Base-by-base conservation (phyloP, 30 jellyfish, hydroid and myxozoan species). In the Aurelia sp. region DNA sequence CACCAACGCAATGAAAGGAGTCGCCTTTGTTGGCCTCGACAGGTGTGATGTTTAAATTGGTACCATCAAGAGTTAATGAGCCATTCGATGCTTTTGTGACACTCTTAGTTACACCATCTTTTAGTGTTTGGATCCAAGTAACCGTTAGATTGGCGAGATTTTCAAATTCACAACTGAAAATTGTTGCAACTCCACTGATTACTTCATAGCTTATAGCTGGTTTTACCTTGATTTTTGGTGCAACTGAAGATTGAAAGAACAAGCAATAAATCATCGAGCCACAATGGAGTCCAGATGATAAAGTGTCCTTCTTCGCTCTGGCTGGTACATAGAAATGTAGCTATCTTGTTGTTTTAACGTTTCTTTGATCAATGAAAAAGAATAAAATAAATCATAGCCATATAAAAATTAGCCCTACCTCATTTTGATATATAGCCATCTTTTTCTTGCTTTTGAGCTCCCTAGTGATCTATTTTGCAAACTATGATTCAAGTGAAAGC, bases 151-250 rank as follows among this genome's bases (percentile, higher is more conserved):
- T 21, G 4, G 13, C 20, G 17, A 23, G 62, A 18, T 23, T 20
- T n/a, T 23, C 86, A 82, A 86, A 74, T 18, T 40, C 62, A 50
- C 95, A 86, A 6, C 72, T 72, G 79, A 86, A 11, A 13, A 30
- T 23, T 19, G 87, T 78, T 33, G 85, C 53, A 7, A 17, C 79
- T 4, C 90, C 95, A 72, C 78, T 75, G 15, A 48, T 64, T 7
- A 86, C 55, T 3, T 75, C 60, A 52, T 74, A 75, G 55, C 71
- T 13, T n/a, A 74, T 37, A 12, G 37, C 66, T 63, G 95, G 95
- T 9, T 80, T 33, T 18, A 85, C 15, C 48, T 67, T 52, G 22
- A 74, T 18, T 11, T 47, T 64, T 55, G 95, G 95, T 52, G 35
- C 20, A 64, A 3, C 94, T 85, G 22, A 40, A 40, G 51, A 40